A percentile compares a stretch with the other conserved stretches of the same genome.
Evolutionary conservation across 2,888 invertebrate genomes (phyloP).

Genomic region (Drosophila histrio): DNA sequence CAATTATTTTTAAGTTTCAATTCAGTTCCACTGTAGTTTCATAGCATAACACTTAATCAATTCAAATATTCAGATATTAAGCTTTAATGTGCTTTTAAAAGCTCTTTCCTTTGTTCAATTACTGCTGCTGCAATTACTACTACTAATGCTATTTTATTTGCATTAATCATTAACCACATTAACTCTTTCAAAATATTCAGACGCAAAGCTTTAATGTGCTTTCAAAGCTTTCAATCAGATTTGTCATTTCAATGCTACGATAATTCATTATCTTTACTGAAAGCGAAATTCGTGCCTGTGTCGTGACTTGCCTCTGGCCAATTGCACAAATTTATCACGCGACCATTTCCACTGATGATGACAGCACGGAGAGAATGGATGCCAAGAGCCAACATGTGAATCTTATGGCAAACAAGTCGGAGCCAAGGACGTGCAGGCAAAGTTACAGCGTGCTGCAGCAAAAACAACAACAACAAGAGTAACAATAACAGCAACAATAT

Average conservation of each 20-base stretch:
- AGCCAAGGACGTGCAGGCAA: slow-evolving; percentile 24
- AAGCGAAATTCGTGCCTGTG: slow-evolving; percentile 6
- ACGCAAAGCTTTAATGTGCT: background rate
- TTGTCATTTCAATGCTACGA: background rate
- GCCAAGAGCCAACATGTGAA: slow-evolving; percentile 44
- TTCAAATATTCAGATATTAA: background rate
- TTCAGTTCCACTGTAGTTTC: too few species aligned
- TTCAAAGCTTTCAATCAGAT: too few species aligned
- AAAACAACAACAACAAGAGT: background rate
- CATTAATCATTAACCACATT: too few species aligned
- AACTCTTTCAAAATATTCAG: background rate
- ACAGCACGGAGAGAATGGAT: slow-evolving; percentile 15
- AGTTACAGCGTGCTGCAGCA: slow-evolving; percentile 29
- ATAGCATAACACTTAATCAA: too few species aligned
- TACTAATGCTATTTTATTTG: too few species aligned
- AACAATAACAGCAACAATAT: slow-evolving; percentile 34
- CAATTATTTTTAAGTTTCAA: too few species aligned
- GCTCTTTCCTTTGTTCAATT: too few species aligned
- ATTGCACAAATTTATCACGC: slow-evolving; percentile 12
- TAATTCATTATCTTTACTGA: background rate
- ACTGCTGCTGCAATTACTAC: too few species aligned
- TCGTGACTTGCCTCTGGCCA: slow-evolving; percentile 4
- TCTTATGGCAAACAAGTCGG: slow-evolving; percentile 47
- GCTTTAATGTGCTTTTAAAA: slow-evolving; percentile 4
- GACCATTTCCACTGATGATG: slow-evolving; percentile 17